Conservation (phyloP, 1,140 invertebrate genomes). For the Drosophila kohkoa region DNA sequence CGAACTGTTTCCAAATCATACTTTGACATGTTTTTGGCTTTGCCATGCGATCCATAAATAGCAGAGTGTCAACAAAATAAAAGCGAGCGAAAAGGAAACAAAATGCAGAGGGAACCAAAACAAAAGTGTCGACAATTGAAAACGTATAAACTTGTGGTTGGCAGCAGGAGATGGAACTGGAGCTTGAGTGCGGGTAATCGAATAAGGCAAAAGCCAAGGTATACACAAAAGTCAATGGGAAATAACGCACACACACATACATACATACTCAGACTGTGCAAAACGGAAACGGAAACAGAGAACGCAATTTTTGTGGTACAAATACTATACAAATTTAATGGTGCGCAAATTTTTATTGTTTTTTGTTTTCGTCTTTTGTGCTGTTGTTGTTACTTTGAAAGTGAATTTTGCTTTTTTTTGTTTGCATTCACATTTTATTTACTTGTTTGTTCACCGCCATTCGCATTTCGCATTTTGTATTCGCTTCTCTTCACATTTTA, state of each 20-base stretch:
- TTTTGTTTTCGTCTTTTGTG: conserved; percentile 37
- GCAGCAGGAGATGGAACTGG: neutral
- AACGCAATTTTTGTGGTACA: conserved; percentile 36
- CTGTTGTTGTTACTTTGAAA: conserved; percentile 60
- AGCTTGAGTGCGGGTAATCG: conserved; percentile 9
- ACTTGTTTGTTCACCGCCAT: conserved; percentile 53
- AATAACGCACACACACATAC: conserved; percentile 10
- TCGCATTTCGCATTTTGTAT: conserved; percentile 62
- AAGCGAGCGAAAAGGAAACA: conserved; percentile 24
- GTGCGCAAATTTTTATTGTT: conserved; percentile 79
- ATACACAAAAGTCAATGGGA: conserved; percentile 14
- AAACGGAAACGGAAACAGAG: conserved; percentile 38
- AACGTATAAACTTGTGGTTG: conserved; percentile 26
- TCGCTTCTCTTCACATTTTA: conserved; percentile 62
- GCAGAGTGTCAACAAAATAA: conserved; percentile 70
- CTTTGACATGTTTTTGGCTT: conserved; percentile 50
- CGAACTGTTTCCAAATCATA: conserved; percentile 52
- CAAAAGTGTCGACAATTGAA: conserved; percentile 29
- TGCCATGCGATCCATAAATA: conserved; percentile 52
- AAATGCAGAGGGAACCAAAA: conserved; percentile 24
- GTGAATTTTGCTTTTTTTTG: conserved; percentile 45
- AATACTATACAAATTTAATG: conserved; percentile 75
- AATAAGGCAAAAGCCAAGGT: conserved; percentile 42
- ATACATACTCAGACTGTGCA: conserved; percentile 9
- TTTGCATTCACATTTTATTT: conserved; percentile 65